phyloP scores from a whole-genome alignment of 1,140 invertebrate genomes.

The Aphis gossypii region DNA sequence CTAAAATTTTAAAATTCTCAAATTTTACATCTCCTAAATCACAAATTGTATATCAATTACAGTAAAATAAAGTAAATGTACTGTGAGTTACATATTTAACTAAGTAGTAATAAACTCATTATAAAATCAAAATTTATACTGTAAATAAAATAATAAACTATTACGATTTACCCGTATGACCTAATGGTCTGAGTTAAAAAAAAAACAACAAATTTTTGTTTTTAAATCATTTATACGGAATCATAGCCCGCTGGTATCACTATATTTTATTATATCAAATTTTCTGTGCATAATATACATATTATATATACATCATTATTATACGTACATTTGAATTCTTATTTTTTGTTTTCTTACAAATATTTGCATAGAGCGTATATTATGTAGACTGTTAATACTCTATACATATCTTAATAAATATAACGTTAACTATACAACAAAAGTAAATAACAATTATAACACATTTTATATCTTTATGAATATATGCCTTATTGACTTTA shows the following conservation, averaged over 20 bases:
- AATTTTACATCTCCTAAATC: too few relatives aligned
- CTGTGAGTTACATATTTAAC: not conserved
- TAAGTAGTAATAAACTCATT: not conserved
- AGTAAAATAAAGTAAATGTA: not conserved
- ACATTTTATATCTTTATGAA: not conserved
- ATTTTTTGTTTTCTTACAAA: not conserved
- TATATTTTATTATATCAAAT: not conserved
- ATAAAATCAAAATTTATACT: not conserved
- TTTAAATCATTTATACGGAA: not conserved
- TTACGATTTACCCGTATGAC: not conserved
- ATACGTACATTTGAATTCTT: not conserved
- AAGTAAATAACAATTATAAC: not conserved
- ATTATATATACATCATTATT: not conserved
- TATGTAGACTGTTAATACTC: not conserved
- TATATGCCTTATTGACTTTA: not conserved
- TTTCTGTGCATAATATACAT: not conserved
- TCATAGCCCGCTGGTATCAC: too few relatives aligned
- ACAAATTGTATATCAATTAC: too few relatives aligned
- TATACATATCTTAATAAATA: not conserved
- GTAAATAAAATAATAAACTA: not conserved
- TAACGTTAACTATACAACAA: not conserved
- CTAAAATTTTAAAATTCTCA: too few relatives aligned
- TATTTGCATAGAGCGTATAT: not conserved
- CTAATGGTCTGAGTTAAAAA: not conserved
- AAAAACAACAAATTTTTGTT: not conserved